These are phyloP conservation scores for Engraulis encrasicolus DNA, from an alignment of 2,113 vertebrate genomes.

Conservation along the genomic window DNA sequence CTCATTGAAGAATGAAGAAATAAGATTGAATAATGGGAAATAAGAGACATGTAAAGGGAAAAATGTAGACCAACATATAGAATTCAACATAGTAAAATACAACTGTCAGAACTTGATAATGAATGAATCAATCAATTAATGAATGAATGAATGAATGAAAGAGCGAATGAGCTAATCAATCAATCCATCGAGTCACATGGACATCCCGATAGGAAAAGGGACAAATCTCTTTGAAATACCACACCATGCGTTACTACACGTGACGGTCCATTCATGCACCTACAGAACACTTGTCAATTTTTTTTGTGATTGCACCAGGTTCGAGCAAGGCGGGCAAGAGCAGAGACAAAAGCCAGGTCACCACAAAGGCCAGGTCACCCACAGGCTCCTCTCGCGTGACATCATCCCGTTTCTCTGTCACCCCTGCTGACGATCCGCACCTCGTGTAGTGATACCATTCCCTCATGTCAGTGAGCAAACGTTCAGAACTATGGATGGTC, in stretches of 20 bases:
- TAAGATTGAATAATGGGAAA: too few species aligned
- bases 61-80: neutral
- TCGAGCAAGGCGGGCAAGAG: slow-evolving; percentile 82
- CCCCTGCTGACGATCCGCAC: slow-evolving; percentile 86
- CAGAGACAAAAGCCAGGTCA: slow-evolving; percentile 85
- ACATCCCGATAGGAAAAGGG: neutral
- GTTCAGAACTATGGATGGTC: neutral
- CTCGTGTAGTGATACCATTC: slow-evolving; percentile 61
- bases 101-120: too few species aligned
- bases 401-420: slow-evolving; percentile 90
- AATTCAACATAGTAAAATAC: too few species aligned
- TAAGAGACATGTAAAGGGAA: too few species aligned
- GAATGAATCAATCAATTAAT: too few species aligned
- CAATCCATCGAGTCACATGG: neutral
- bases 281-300: neutral
- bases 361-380: slow-evolving; percentile 72
- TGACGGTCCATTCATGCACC: neutral
- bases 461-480: neutral
- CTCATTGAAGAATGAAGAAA: too few species aligned
- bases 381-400: slow-evolving; percentile 71
- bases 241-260: too few species aligned
- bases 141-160: too few species aligned
- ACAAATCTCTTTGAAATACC: neutral
- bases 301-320: slow-evolving; percentile 64
- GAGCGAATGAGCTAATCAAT: neutral